phyloP scores from a whole-genome alignment of 2,888 invertebrate genomes.

The Cancer borealis region DNA sequence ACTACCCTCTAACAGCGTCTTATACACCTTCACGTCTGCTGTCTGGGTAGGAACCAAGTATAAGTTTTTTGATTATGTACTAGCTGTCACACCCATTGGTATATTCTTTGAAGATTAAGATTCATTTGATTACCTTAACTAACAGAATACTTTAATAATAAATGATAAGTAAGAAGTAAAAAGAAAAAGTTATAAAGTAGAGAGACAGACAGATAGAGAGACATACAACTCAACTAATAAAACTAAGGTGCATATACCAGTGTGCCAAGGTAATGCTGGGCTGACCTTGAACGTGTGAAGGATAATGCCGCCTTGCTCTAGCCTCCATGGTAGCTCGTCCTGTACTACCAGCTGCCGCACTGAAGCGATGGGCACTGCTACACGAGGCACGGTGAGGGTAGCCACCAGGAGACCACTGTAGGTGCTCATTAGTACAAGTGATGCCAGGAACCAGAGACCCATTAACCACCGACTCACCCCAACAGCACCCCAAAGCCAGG shows the following conservation, averaged over 20 bases:
- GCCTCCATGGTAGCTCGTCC: conserved; percentile 59
- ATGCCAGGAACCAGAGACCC: conserved; percentile 62
- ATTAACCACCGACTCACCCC: conserved; percentile 53
- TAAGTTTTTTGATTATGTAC: neutral
- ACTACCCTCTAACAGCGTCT: conserved; percentile 54
- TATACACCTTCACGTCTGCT: conserved; percentile 67
- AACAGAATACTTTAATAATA: no score
- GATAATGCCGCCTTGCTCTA: conserved; percentile 69
- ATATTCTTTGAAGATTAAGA: no score
- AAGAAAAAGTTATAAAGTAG: neutral
- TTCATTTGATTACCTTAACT: no score
- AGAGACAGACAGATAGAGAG: neutral
- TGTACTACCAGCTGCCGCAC: conserved; percentile 65
- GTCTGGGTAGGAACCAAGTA: conserved; percentile 42
- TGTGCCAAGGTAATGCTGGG: neutral
- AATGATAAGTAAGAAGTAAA: neutral
- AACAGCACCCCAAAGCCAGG: neutral
- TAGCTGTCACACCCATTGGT: neutral
- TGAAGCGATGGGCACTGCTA: conserved; percentile 58
- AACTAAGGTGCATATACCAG: neutral
- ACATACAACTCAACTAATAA: neutral
- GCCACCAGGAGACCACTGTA: conserved; percentile 66
- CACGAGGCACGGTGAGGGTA: conserved; percentile 60
- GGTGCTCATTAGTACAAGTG: conserved; percentile 61
- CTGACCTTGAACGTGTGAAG: conserved; percentile 68